phyloP scores from a whole-genome alignment of 2,888 invertebrate genomes.

The Julus scanicus region DNA sequence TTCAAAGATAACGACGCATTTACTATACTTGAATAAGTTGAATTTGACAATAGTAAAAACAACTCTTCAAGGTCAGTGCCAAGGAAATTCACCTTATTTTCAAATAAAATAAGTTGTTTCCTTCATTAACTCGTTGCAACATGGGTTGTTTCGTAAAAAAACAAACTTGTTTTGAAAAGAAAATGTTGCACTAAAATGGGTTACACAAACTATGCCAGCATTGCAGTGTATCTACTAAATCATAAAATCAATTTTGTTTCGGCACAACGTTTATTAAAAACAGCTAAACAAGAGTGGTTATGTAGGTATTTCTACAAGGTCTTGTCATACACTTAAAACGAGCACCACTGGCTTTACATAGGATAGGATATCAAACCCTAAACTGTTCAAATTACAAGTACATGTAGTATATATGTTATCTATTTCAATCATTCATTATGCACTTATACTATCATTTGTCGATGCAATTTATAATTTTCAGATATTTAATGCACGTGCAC shows the following conservation, averaged over 20 bases:
- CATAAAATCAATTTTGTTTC: not conserved
- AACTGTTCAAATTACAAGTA: not conserved
- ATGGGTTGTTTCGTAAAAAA: not conserved
- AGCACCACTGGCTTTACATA: too few relatives aligned
- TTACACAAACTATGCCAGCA: not conserved
- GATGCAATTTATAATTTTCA: too few relatives aligned
- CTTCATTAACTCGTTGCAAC: not conserved
- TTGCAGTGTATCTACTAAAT: not conserved
- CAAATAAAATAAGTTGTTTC: not conserved
- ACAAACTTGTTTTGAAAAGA: constrained; percentile 20
- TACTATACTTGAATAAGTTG: not conserved
- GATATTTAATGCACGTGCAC: too few relatives aligned
- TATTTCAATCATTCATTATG: too few relatives aligned
- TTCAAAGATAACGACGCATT: not conserved
- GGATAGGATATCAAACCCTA: not conserved
- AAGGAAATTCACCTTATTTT: not conserved
- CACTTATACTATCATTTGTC: too few relatives aligned
- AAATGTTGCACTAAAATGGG: not conserved
- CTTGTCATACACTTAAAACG: too few relatives aligned
- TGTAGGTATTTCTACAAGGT: not conserved
- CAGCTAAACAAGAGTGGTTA: not conserved
- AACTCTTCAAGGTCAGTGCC: constrained; percentile 5
- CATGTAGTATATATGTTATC: too few relatives aligned
- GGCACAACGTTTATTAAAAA: not conserved
- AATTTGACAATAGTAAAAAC: not conserved